Evolutionary conservation across 1,140 invertebrate species (phyloP).

Genomic region (Penaeus japonicus): DNA sequence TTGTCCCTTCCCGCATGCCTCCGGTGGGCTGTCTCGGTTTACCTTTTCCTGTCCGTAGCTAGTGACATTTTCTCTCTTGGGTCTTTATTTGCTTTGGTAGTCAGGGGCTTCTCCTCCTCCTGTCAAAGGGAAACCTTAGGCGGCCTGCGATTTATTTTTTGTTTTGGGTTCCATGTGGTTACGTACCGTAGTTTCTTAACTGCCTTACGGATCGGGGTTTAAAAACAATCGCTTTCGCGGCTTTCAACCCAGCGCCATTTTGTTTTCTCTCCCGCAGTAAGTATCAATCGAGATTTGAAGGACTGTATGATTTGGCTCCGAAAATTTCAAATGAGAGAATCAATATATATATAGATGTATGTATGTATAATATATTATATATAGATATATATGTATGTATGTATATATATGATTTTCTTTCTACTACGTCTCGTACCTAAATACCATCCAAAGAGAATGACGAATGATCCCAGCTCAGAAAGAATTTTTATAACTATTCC

Average conservation of each 20-base stretch:
- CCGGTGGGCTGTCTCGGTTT: slow-evolving; percentile 6
- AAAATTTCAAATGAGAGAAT: neutral
- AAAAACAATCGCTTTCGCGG: neutral
- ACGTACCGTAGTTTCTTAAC: slow-evolving; percentile 12
- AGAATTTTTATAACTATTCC: slow-evolving; percentile 7
- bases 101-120: slow-evolving; percentile 2
- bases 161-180: slow-evolving; percentile 23
- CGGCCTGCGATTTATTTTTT: neutral
- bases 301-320: neutral
- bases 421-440: no score
- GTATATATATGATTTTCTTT: no score
- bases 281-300: neutral
- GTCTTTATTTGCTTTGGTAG: slow-evolving; percentile 8
- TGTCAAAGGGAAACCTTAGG: slow-evolving; percentile 9
- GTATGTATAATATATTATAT: no score
- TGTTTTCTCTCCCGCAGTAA: neutral
- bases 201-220: slow-evolving; percentile 15
- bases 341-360: no score
- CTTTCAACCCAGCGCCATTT: neutral
- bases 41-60: neutral
- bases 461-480: neutral
- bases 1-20: slow-evolving; percentile 42
- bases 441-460: neutral
- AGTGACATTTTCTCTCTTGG: neutral
- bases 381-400: no score